Evolutionary conservation across 1,140 invertebrate genomes (phyloP).

Genomic region (Habropoda laboriosa): DNA sequence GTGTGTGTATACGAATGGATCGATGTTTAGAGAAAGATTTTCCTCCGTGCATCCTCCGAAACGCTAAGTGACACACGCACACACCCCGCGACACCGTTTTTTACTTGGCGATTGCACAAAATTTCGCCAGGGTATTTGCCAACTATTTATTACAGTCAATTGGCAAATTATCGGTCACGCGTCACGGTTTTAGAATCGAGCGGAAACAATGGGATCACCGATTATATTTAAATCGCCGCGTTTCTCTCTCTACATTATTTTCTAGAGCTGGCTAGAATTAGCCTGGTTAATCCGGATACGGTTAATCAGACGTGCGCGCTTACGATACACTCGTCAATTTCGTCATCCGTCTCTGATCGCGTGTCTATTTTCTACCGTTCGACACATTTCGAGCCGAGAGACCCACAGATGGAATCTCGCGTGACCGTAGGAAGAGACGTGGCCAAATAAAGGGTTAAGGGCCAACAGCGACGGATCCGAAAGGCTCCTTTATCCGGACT

Average conservation of each 20-base stretch:
- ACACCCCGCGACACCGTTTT: slow-evolving; percentile 32
- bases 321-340: neutral
- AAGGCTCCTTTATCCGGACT: slow-evolving; percentile 62
- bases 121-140: slow-evolving; percentile 44
- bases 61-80: neutral
- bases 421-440: slow-evolving; percentile 43
- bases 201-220: slow-evolving; percentile 54
- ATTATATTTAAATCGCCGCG: slow-evolving; percentile 60
- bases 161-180: slow-evolving; percentile 60
- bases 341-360: too few relatives aligned
- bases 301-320: neutral
- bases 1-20: too few relatives aligned
- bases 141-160: slow-evolving; percentile 62
- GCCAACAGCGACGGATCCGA: slow-evolving; percentile 64
- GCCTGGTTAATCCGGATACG: neutral
- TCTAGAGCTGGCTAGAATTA: slow-evolving; percentile 14
- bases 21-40: too few relatives aligned
- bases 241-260: slow-evolving; percentile 31
- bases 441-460: slow-evolving; percentile 68
- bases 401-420: too few relatives aligned
- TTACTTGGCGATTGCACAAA: slow-evolving; percentile 56
- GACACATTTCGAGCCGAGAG: too few relatives aligned
- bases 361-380: too few relatives aligned
- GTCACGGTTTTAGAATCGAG: slow-evolving; percentile 57
- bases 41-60: neutral